Base-by-base conservation (phyloP, 2,797 vertebrate species). In the Rhinogobio ventralis region DNA sequence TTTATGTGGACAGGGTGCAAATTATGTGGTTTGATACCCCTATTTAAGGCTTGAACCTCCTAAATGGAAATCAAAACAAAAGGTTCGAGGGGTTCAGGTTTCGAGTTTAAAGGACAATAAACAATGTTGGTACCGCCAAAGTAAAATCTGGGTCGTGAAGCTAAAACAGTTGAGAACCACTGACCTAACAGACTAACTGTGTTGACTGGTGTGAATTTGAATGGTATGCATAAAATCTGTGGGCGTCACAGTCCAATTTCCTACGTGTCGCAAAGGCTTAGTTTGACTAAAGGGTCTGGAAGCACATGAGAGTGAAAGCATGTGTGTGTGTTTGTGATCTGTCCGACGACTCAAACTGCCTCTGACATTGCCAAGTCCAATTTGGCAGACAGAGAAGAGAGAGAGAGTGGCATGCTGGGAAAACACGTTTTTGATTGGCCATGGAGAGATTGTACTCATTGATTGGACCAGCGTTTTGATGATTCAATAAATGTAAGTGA, bases 261-360 rank as follows among this genome's bases (percentile, higher is more conserved):
- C 55, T 51, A 75, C 33, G 81, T 82, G 83, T 81, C 72, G 49
- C 77, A 51, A 84, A 83, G 79, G 66, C 85, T 85, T 80, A 80
- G 77, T 83, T 84, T 87, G 84, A 86, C 80, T 69, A 78, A 82
- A 66, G 81, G 30, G 28, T 67, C 82, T 87, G 82, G 68, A 86
- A 84, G 68, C 51, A 42, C 73, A 75, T 81, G 46, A 81, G 55
- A 81, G 75, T 67, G 33, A 25, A 62, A 81, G 39, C 15, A 57
- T 86, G 68, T 76, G 82, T 80, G 71, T 64, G 79, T 82, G 67
- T 81, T 71, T 89, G 46, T 86, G 87, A 88, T 84, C 83, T 80
- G 28, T 46, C 57, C 6, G n/a, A 77, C 39, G 74, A 36, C 19
- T 11, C n/a, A 45, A 78, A 87, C 78, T 76, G 46, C 55, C 25